A percentile compares a stretch with the other conserved stretches of the same genome.
phyloP scores from a whole-genome alignment of 2,888 invertebrate genomes.

The Archips crataeganus region DNA sequence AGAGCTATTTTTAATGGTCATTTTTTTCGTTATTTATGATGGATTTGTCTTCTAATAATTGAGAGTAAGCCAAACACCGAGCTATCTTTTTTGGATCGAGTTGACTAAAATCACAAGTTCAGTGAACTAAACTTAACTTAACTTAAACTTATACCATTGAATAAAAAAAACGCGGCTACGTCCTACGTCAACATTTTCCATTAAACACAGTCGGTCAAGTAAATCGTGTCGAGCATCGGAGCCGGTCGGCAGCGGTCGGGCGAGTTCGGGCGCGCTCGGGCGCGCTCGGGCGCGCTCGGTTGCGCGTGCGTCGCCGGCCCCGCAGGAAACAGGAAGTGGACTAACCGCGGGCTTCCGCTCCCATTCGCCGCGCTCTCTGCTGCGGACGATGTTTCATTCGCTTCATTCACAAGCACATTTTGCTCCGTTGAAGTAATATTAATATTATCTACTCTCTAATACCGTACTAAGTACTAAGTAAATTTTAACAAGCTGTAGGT shows the following conservation, averaged over 20 bases:
- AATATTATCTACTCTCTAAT: slow-evolving; percentile 50
- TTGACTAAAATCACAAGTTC: background rate
- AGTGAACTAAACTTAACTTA: no score
- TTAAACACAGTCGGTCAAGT: slow-evolving; percentile 25
- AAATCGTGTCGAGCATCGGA: slow-evolving; percentile 17
- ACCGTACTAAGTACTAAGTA: background rate
- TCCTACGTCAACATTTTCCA: slow-evolving; percentile 30
- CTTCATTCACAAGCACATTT: slow-evolving; percentile 57
- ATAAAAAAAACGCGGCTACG: background rate
- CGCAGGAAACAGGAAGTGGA: slow-evolving; percentile 86
- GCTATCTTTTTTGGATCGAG: no score
- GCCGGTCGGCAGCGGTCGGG: slow-evolving; percentile 47
- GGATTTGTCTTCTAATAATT: no score
- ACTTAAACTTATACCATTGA: background rate
- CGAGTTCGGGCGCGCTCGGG: slow-evolving; percentile 55
- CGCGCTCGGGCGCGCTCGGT: slow-evolving; percentile 68
- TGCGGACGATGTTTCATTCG: slow-evolving; percentile 80
- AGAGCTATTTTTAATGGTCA: no score
- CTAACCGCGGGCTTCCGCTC: slow-evolving; percentile 86
- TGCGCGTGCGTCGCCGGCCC: slow-evolving; percentile 78
- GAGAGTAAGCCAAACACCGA: no score
- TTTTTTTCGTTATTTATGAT: no score
- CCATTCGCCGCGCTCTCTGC: slow-evolving; percentile 75
- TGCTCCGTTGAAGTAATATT: slow-evolving; percentile 69
- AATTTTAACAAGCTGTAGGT: no score